Evolutionary conservation across 2,888 invertebrate genomes (phyloP), one percentile per base, ranked within the genome.

Genomic region (Adelphocoris suturalis): DNA sequence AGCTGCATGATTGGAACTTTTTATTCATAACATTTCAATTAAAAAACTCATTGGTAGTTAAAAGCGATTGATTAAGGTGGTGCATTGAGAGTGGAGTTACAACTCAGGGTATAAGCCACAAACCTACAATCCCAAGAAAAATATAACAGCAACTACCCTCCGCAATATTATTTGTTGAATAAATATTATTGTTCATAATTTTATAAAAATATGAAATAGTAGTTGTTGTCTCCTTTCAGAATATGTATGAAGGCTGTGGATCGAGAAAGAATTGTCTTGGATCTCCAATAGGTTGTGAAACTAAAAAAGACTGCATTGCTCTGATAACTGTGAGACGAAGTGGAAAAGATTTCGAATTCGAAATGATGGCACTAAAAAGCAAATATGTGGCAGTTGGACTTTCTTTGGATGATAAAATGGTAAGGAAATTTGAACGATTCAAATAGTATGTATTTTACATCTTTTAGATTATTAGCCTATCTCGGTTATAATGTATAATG

Each of bases 361-460:
- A 96, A 93, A 92, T 97, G 92, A 94, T 95, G 92, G 94, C 95
- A 1, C 91, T 91, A 52, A 90, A 92, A 0, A 91, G 95, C 5
- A 96, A 95, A 93, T 97, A 96, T 93, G 95, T 97, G 0, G 97
- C 97, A 0, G 94, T 97, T n/a, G 98, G 96, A 0, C 93, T 98
- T 11, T 98, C 98, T 7, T 93, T 94, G 61, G 97, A 98, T 92
- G 94, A 94, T 47, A 95, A 95, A 93, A 98, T 98, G 98, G 95
- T 95, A 93, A 93, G 91, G n/a, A 91, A 37, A 46, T 48, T 52
- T 28, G n/a, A 7, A n/a, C n/a, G n/a, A 28, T 11, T 80, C 37
- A 86, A 23, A 13, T 81, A 16, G 68, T 37, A 37, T 37, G 37
- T 37, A 37, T 37, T 37, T 37, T 37, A 37, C 7, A n/a, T n/a